phyloP scores from a whole-genome alignment of 92 coral and sea anemone genomes.

The Zoanthus gigantus region DNA sequence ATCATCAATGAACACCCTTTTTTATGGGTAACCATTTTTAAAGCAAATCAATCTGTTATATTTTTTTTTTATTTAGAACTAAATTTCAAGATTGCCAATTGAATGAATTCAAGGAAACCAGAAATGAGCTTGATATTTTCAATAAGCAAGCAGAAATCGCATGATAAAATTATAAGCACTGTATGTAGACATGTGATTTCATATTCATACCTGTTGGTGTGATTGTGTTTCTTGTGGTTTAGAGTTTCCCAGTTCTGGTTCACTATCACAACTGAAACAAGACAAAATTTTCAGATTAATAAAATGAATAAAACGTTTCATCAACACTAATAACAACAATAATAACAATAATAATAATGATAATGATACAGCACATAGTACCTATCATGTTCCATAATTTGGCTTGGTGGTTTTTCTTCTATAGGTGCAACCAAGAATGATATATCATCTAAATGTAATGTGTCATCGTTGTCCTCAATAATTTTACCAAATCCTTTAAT shows the following conservation, averaged over 20 bases:
- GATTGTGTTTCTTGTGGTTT: conserved; percentile 4
- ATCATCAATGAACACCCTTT: conserved; percentile 27
- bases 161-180: conserved; percentile 1
- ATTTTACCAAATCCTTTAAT: conserved; percentile 5
- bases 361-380: conserved; percentile 11
- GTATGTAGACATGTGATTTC: conserved; percentile 4
- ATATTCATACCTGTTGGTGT: conserved; percentile 4
- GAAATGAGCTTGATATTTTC: conserved; percentile 26
- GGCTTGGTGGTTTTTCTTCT: not conserved
- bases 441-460: conserved; percentile 12
- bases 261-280: conserved; percentile 4
- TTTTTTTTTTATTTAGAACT: conserved; percentile 18
- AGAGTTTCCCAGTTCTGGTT: conserved; percentile 6
- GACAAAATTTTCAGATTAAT: conserved; percentile 1
- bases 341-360: conserved; percentile 15
- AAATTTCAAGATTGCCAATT: conserved; percentile 22
- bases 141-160: conserved; percentile 14
- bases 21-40: conserved; percentile 23
- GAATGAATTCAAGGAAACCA: conserved; percentile 27
- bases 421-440: conserved; percentile 9
- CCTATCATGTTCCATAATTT: conserved; percentile 14
- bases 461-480: conserved; percentile 25
- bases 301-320: conserved; percentile 23
- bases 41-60: conserved; percentile 25
- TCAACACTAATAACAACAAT: conserved; percentile 2